A percentile compares a stretch with the other conserved stretches of the same genome.
These are phyloP conservation scores for Epicauta chinensis DNA, from an alignment of 1,140 invertebrate genomes.

Conservation along the genomic window DNA sequence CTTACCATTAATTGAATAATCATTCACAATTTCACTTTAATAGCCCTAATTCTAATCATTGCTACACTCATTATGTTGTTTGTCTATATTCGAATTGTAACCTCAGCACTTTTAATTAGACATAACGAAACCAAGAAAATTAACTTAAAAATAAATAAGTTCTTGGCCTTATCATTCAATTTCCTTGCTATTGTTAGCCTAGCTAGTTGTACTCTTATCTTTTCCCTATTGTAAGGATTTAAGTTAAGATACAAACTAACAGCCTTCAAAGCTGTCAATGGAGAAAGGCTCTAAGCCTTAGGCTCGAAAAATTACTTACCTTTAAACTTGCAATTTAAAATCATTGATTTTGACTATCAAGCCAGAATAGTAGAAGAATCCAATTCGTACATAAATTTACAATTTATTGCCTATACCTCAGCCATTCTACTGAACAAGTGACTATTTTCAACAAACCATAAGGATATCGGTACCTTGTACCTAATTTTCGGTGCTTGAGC, in stretches of 20 bases:
- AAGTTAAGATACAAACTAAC: conserved; percentile 51
- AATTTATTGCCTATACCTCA: conserved; percentile 43
- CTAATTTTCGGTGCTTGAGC: conserved; percentile 63
- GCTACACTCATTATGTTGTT: conserved; percentile 45
- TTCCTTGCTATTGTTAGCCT: conserved; percentile 37
- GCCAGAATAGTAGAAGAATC: background rate
- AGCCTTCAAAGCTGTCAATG: conserved; percentile 53
- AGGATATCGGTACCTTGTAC: conserved; percentile 70
- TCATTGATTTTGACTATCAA: too few species aligned
- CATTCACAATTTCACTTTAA: conserved; percentile 38
- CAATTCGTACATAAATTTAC: conserved; percentile 51
- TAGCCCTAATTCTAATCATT: conserved; percentile 43
- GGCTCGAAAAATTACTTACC: too few species aligned
- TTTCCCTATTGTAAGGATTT: conserved; percentile 46
- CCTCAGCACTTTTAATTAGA: too few species aligned
- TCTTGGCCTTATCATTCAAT: conserved; percentile 34
- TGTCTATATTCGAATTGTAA: conserved; percentile 43
- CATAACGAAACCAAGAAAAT: too few species aligned
- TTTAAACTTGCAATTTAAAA: too few species aligned
- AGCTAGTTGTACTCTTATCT: conserved; percentile 39
- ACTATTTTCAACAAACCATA: conserved; percentile 28
- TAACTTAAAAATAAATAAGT: conserved; percentile 5
- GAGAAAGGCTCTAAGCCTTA: conserved; percentile 45
- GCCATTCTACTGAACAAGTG: too few species aligned
- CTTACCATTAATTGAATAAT: conserved; percentile 46